Base-by-base conservation (phyloP, 2,797 vertebrate species). In the Harpagifer antarcticus region DNA sequence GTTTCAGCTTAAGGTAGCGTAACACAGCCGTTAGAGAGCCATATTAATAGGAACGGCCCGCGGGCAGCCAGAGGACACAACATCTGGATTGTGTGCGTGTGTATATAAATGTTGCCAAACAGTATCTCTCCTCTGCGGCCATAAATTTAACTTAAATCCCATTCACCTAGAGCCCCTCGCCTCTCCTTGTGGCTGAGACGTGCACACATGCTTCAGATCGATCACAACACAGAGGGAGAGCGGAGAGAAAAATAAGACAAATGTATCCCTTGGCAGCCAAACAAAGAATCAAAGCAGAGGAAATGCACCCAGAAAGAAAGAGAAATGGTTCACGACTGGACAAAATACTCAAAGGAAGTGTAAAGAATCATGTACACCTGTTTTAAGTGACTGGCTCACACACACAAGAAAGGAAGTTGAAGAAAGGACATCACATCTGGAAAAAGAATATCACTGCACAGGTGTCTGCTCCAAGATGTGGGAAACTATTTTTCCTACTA, bases 61-160 rank as follows among this genome's bases (percentile, higher is more conserved):
- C 86, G 27, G 86, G 83, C 90, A 79, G 85, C 90, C 89, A 92
- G 73, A 88, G 92, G 88, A 92, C 89, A 81, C 80, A 81, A 83
- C 91, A 91, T 93, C 88, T 93, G 92, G 91, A 87, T 78, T 9
- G 16, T 27, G 20, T 27, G 55, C 40, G 58, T 77, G 65, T 70
- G 44, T 60, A 52, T 74, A 76, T 45, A 60, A 78, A 83, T 60
- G 76, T 81, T 89, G 87, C 83, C 84, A 92, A 91, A 89, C 73
- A 74, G 79, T 79, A 84, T 86, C 70, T 75, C 79, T 82, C 57
- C 52, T 65, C 76, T 66, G 50, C 70, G 73, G 67, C 50, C 67
- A 43, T 91, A 88, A 87, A 91, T 90, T 72, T 60, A 82, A 61
- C 74, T 78, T 43, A 68, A 72, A 80, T 82, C 78, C 77, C 78